A percentile compares a stretch with the other conserved stretches of the same genome.
Conservation (phyloP, 1,140 invertebrate species). For the Dendroctonus ponderosae region DNA sequence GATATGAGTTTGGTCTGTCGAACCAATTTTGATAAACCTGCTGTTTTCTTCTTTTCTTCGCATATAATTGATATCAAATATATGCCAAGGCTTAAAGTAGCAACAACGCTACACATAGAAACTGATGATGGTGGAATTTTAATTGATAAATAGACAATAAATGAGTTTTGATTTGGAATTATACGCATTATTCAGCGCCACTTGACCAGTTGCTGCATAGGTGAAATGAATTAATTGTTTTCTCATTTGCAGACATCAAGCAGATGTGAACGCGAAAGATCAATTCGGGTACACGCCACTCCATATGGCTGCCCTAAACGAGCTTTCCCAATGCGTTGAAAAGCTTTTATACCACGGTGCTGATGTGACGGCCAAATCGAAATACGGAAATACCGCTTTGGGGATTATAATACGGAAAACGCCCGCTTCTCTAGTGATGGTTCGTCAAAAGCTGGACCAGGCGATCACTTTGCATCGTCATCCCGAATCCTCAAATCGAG, state of each 20-base stretch:
- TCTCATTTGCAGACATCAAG: constrained; percentile 60
- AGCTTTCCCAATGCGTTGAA: constrained; percentile 79
- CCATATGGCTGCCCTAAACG: constrained; percentile 82
- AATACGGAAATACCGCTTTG: constrained; percentile 77
- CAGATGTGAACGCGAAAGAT: constrained; percentile 81
- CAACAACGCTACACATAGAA: too few relatives aligned
- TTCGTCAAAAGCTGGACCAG: constrained; percentile 72
- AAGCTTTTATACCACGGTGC: constrained; percentile 79
- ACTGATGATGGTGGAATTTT: too few relatives aligned
- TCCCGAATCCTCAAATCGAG: constrained; percentile 71
- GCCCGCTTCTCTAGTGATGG: constrained; percentile 73
- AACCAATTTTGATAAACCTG: constrained; percentile 70
- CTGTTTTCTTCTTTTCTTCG: too few relatives aligned
- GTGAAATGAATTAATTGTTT: too few relatives aligned
- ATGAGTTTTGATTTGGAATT: too few relatives aligned
- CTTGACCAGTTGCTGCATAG: too few relatives aligned
- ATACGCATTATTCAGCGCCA: too few relatives aligned
- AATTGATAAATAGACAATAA: too few relatives aligned
- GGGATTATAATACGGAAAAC: constrained; percentile 81
- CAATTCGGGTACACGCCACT: constrained; percentile 86
- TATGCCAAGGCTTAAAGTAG: too few relatives aligned
- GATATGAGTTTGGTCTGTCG: constrained; percentile 76
- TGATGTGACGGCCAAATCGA: constrained; percentile 78
- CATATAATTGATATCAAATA: too few relatives aligned
- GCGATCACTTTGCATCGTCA: constrained; percentile 75